Conservation (phyloP, 1,140 invertebrate genomes). For the Steinernema feltiae region DNA sequence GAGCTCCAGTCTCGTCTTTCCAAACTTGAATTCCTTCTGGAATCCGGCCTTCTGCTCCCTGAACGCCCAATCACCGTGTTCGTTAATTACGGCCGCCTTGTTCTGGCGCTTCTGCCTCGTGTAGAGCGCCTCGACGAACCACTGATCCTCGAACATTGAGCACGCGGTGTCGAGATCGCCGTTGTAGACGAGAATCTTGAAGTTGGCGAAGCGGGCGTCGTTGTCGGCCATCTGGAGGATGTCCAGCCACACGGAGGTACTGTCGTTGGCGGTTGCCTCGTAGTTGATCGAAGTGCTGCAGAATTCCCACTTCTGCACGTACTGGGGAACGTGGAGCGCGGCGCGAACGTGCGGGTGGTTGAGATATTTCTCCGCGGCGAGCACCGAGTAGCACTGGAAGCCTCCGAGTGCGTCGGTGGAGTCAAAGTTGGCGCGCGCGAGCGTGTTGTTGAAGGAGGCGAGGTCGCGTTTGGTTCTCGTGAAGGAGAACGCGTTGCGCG, state of each 20-base stretch:
- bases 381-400: conserved; percentile 28
- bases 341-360: conserved; percentile 49
- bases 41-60: conserved; percentile 34
- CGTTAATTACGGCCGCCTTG: conserved; percentile 8
- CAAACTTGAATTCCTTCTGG: conserved; percentile 26
- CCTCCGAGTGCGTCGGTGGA: conserved; percentile 21
- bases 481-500: background rate
- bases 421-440: conserved; percentile 49
- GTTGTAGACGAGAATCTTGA: conserved; percentile 61
- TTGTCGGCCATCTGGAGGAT: conserved; percentile 28
- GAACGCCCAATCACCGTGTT: conserved; percentile 20
- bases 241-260: conserved; percentile 22
- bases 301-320: conserved; percentile 50
- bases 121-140: conserved; percentile 59
- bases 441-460: background rate
- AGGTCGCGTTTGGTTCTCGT: background rate
- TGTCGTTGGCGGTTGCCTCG: conserved; percentile 34
- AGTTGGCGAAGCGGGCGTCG: background rate
- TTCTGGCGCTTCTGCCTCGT: background rate
- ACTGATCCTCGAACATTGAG: conserved; percentile 63
- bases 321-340: conserved; percentile 59
- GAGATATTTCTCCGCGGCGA: conserved; percentile 26
- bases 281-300: conserved; percentile 34
- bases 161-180: conserved; percentile 64
- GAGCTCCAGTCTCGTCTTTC: background rate